Base-by-base conservation (phyloP, 2,888 invertebrate species). In the Teleogryllus oceanicus region DNA sequence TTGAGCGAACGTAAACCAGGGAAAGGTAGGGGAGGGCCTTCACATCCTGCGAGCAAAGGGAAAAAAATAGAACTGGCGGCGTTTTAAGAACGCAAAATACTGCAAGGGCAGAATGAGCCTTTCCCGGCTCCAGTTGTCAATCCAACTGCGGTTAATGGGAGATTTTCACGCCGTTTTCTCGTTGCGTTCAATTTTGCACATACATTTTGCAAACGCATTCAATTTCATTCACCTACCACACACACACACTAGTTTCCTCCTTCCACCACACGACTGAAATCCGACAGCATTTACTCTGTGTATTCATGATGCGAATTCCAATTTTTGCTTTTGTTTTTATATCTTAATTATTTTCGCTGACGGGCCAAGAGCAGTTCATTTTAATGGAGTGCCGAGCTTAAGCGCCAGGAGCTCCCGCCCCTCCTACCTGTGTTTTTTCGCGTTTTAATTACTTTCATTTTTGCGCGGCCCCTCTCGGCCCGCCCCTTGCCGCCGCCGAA, bases 161-260 rank as follows among this genome's bases (percentile, higher is more conserved):
- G 62, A 62, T 62, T 62, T 62, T 62, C 62, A 62, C 62, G 62
- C 62, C 62, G n/a, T n/a, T 62, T 62, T n/a, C 62, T 62, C 62
- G 62, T 62, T 62, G 62, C 16, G n/a, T 62, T 62, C 62, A 62
- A 62, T 62, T 62, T 37, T 62, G n/a, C 62, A 62, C 62, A 62
- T n/a, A 62, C n/a, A 62, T 62, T 18, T 62, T n/a, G 13, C 62
- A 62, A 62, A 62, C 16, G 13, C 62, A 62, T 62, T 62, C 62
- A 62, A 62, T 62, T 62, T 62, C 62, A n/a, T n/a, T 13, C 62
- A 62, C 62, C 62, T 62, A 11, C 62, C 62, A 18, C 13, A 62
- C 16, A 18, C 62, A 62, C 62, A 62, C 18, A 24, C 24, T 5
- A 8, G 37, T 5, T 37, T 1, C 37, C 37, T 37, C 37, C 37